These are phyloP conservation scores for Pogonognathellus flavescens DNA, from an alignment of 1,140 invertebrate genomes.

Conservation along the genomic window DNA sequence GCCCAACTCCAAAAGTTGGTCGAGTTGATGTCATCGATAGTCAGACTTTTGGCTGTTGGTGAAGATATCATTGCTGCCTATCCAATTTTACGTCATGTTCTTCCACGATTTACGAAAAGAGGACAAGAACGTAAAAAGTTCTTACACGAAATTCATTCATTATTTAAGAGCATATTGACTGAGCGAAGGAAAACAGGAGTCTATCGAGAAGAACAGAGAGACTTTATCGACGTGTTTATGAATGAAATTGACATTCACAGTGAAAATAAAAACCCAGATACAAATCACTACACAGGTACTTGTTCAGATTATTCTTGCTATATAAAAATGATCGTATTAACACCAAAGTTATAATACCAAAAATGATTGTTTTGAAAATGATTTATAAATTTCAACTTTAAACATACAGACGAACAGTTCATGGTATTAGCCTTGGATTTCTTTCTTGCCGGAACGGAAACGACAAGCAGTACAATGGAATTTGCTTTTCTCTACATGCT, in stretches of 20 bases:
- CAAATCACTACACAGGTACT: constrained; percentile 61
- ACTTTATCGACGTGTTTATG: constrained; percentile 89
- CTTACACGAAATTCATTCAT: constrained; percentile 56
- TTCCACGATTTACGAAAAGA: constrained; percentile 48
- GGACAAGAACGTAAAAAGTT: constrained; percentile 53
- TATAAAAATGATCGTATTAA: neutral
- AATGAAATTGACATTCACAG: constrained; percentile 66
- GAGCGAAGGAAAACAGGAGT: constrained; percentile 48
- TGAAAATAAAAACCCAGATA: constrained; percentile 53
- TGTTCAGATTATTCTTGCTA: neutral
- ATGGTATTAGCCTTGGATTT: constrained; percentile 50
- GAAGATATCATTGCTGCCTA: constrained; percentile 59
- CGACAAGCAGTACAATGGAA: constrained; percentile 63
- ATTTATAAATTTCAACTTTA: neutral
- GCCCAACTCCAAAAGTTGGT: constrained; percentile 60
- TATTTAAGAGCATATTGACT: constrained; percentile 60
- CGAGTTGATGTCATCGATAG: constrained; percentile 55
- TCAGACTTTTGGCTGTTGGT: constrained; percentile 57
- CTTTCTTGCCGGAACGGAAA: constrained; percentile 79
- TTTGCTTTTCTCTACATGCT: constrained; percentile 72
- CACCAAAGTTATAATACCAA: neutral
- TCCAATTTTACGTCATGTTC: constrained; percentile 54
- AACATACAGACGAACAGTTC: constrained; percentile 41
- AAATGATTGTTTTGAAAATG: neutral
- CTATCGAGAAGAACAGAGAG: constrained; percentile 75